Conservation (phyloP, 2,113 vertebrate species). For the Hypanus sabinus region DNA sequence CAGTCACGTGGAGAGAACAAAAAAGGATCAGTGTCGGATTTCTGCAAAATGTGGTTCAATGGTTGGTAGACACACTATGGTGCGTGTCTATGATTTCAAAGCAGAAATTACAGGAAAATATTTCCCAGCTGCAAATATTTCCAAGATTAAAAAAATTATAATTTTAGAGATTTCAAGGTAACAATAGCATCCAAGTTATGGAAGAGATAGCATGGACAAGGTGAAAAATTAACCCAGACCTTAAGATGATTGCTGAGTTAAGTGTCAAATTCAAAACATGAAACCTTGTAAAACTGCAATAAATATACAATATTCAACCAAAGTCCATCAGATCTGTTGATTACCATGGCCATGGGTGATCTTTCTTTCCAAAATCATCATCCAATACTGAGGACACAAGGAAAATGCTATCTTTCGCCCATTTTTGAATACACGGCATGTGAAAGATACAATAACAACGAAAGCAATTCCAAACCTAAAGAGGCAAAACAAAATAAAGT, state of each 20-base stretch:
- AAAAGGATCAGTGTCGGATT: no score
- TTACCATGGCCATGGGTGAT: slow-evolving; percentile 93
- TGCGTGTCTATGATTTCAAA: neutral
- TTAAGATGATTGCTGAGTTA: neutral
- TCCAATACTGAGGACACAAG: slow-evolving; percentile 79
- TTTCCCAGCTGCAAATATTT: neutral
- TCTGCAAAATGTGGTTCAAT: no score
- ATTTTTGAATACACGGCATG: slow-evolving; percentile 90
- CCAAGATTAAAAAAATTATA: no score
- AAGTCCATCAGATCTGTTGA: slow-evolving; percentile 35
- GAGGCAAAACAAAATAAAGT: neutral
- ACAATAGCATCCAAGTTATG: neutral
- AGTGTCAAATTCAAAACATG: neutral
- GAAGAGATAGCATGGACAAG: neutral
- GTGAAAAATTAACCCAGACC: neutral
- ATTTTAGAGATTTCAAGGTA: neutral
- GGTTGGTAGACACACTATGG: no score
- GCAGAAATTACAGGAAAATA: neutral
- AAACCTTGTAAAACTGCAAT: neutral
- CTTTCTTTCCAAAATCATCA: slow-evolving; percentile 81
- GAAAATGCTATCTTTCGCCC: slow-evolving; percentile 88
- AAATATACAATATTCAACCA: neutral
- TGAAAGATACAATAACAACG: slow-evolving; percentile 94
- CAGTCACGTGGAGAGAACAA: no score
- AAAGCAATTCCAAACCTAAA: slow-evolving; percentile 87